Base-by-base conservation (phyloP, 2,113 vertebrate species). In the Eulemur macaco region DNA sequence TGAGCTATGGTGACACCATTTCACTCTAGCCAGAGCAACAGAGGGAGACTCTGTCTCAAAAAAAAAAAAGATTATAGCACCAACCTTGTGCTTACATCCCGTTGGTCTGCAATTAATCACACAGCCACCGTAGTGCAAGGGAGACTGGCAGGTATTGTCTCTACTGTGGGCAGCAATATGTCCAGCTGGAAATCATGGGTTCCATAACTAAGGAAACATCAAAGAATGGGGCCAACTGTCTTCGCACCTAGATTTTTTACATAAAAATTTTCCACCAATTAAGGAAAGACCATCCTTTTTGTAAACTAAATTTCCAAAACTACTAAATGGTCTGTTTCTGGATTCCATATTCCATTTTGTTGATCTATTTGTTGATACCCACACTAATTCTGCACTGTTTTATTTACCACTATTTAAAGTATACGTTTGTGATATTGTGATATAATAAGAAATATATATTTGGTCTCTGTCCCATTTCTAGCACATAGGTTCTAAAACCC, bases 221-320 rank as follows among this genome's bases (percentile, higher is more conserved):
- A 34, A 95, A 54, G 31, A 78, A 66, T 37, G 8, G 39, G 6
- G 25, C 31, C 60, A 37, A 47, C 2, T 29, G 23, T 71, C 34
- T 91, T 34, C 47, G 45, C 4, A 20, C 6, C 27, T 69, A 12
- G 25, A 76, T 47, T 18, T 56, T 87, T 80, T 31, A 64, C 37
- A 47, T 89, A 66, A 78, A 56, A 56, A 87, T 58, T 88, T 87
- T 39, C 6, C 23, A 15, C 17, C 10, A 20, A 3, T 91, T 78
- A 83, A 31, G 60, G 42, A 77, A 86, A 95, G 39, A 77, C 52
- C 17, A 54, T 68, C 13, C 4, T 71, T 94, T n/a, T 52, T 45
- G 50, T 52, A 97, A 88, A 52, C 15, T 42, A 63, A 89, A 85
- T 77, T 95, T 89, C 39, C 68, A 86, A 89, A 81, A 54, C 31